Evolutionary conservation across 2,797 vertebrate genomes (phyloP).

Genomic region (Esox lucius): DNA sequence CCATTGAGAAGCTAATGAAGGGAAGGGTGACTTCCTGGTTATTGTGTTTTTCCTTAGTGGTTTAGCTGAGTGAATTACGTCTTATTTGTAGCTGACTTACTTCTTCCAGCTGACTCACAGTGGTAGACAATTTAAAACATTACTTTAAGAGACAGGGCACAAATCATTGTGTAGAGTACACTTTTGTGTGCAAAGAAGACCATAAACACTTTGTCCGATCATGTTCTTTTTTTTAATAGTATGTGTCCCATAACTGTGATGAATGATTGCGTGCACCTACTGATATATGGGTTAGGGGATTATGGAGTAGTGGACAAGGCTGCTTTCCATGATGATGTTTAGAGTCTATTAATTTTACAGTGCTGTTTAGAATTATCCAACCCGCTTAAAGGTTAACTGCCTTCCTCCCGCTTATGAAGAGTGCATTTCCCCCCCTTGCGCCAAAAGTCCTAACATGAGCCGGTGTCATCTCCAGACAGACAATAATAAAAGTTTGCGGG

Average conservation of each 20-base stretch:
- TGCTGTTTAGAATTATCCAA: constrained; percentile 83
- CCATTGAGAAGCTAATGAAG: constrained; percentile 10
- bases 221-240: constrained; percentile 49
- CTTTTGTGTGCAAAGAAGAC: constrained; percentile 24
- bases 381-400: constrained; percentile 91
- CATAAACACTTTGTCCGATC: constrained; percentile 38
- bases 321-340: constrained; percentile 65
- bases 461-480: neutral
- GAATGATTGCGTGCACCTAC: constrained; percentile 38
- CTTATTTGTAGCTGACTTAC: neutral
- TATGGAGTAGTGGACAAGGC: constrained; percentile 55
- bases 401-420: constrained; percentile 76
- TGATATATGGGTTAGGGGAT: constrained; percentile 59
- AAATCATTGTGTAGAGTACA: constrained; percentile 18
- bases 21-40: neutral
- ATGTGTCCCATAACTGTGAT: constrained; percentile 46
- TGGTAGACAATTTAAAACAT: neutral
- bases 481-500: constrained; percentile 48
- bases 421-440: constrained; percentile 73
- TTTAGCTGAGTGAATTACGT: neutral
- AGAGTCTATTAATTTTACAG: constrained; percentile 84
- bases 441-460: constrained; percentile 31
- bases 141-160: neutral
- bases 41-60: neutral
- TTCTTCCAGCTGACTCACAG: neutral